These are phyloP conservation scores for Cassiopea andromeda DNA, from an alignment of 30 jellyfish, hydroid and myxozoan species.

Conservation along the genomic window DNA sequence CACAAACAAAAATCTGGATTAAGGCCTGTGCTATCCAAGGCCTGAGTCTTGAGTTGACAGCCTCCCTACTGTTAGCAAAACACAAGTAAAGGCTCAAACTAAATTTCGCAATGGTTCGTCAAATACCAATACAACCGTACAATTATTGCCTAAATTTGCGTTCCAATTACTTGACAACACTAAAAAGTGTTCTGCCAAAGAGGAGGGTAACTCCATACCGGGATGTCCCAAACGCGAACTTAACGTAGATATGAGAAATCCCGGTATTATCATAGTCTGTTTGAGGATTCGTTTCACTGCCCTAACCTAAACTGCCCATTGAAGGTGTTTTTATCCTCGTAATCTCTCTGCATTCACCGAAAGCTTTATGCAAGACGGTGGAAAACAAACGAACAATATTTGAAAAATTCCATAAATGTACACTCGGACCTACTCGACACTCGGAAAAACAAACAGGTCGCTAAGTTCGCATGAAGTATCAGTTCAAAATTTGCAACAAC, in stretches of 20 bases:
- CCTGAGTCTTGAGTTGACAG: not conserved
- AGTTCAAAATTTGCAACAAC: not conserved
- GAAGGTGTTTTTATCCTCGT: slow-evolving; percentile 1
- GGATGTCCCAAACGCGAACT: not conserved
- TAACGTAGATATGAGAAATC: not conserved
- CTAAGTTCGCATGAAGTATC: not conserved
- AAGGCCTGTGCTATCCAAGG: too few relatives aligned
- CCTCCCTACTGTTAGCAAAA: not conserved
- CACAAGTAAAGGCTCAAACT: not conserved
- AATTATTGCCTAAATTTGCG: not conserved
- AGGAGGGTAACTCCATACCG: not conserved
- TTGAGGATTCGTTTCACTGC: not conserved
- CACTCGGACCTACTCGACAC: not conserved
- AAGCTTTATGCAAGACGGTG: not conserved
- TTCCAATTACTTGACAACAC: not conserved
- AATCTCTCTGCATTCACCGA: not conserved
- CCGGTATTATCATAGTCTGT: not conserved
- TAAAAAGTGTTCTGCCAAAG: too few relatives aligned
- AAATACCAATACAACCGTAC: not conserved
- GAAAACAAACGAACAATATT: slow-evolving; percentile 16
- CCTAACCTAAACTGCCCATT: not conserved
- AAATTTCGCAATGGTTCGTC: not conserved
- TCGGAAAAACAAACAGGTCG: slow-evolving; percentile 15
- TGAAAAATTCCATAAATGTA: slow-evolving; percentile 24
- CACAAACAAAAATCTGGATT: too few relatives aligned